Base-by-base conservation (phyloP, 2,113 vertebrate species). In the Periophthalmus modestus region DNA sequence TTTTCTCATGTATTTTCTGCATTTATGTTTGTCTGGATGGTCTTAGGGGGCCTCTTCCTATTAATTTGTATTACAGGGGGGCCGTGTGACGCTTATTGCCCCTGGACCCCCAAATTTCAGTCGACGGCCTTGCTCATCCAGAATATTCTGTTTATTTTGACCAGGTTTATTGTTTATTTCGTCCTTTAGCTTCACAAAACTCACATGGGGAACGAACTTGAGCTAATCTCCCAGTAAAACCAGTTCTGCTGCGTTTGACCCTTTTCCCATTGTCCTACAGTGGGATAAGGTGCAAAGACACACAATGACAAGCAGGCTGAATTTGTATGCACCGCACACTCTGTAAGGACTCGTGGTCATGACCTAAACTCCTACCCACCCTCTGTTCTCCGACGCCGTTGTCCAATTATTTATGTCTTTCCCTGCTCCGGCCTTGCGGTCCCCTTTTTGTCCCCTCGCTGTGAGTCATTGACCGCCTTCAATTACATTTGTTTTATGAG, bases 401-500 rank as follows among this genome's bases (percentile, higher is more conserved):
- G 75, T 83, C 66, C 79, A 85, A 77, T 86, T 85, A 84, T 87
- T 83, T 82, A 82, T 83, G 72, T 59, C 65, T 74, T 66, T 85
- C 39, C 54, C 55, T 67, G 75, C 73, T 75, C 65, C 77, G 79
- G 81, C 77, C 78, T 81, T 78, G 58, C 67, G 43, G 76, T 84
- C 73, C 79, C 82, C 76, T 33, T 80, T 75, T 54, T 66, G 76
- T 69, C 71, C 82, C 76, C 24, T 75, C 24, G 71, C 78, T 76
- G 82, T 78, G 79, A 81, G 73, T 46, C 76, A 84, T 73, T 82
- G 75, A 68, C n/a, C 55, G 61, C 65, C 66, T 68, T 68, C 68
- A 57, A 71, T 33, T 54, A 55, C 67, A 70, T 46, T 63, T 59
- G 61, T 84, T 79, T 82, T 28, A 72, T 34, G 52, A 72, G 14